Conservation (phyloP, 2,113 vertebrate species). For the Tragelaphus buxtoni region DNA sequence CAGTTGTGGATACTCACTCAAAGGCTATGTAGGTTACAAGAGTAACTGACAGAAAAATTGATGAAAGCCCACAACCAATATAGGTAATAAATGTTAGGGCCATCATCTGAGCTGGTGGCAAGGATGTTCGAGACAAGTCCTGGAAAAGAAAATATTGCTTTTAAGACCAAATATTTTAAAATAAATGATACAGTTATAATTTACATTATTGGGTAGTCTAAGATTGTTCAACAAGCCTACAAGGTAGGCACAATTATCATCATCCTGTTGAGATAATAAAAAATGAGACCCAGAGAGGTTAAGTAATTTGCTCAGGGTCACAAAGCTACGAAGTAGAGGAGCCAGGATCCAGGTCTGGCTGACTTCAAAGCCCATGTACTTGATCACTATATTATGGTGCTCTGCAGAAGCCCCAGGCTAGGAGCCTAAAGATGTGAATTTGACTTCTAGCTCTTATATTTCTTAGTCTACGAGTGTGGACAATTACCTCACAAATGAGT, state of each 20-base stretch:
- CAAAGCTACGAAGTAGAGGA: background rate
- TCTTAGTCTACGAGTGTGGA: constrained; percentile 1
- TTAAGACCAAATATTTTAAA: constrained; percentile 34
- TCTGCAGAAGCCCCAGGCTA: background rate
- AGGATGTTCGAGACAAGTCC: constrained; percentile 85
- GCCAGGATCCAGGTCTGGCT: background rate
- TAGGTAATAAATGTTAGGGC: constrained; percentile 94
- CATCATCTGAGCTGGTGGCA: constrained; percentile 76
- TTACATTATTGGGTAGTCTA: background rate
- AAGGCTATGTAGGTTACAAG: constrained; percentile 93
- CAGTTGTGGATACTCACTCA: constrained; percentile 85
- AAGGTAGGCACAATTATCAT: background rate
- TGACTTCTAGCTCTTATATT: background rate
- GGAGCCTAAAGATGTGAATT: background rate
- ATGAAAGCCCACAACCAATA: constrained; percentile 94
- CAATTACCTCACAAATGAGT: background rate
- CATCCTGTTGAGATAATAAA: background rate
- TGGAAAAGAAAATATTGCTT: constrained; percentile 72
- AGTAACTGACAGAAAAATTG: constrained; percentile 92
- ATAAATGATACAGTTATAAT: background rate
- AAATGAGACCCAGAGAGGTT: background rate
- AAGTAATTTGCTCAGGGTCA: background rate
- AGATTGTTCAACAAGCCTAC: background rate
- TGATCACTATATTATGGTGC: background rate
- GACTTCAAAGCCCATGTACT: background rate